phyloP scores from a whole-genome alignment of 2,888 invertebrate species.

The Amiota communis region DNA sequence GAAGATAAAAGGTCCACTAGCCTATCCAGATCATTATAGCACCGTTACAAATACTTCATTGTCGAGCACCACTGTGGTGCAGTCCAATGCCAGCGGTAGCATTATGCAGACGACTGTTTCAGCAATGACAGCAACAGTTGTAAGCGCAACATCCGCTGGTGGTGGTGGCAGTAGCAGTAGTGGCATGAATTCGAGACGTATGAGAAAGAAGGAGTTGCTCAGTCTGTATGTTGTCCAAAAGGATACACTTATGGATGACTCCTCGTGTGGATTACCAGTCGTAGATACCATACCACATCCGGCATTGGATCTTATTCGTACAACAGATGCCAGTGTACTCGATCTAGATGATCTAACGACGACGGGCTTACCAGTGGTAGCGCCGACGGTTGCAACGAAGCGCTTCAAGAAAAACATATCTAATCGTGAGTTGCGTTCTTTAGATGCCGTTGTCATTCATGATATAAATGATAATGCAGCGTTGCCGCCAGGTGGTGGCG shows the following conservation, averaged over 20 bases:
- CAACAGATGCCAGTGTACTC: conserved; percentile 88
- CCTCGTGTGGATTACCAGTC: conserved; percentile 75
- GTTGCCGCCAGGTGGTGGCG: conserved; percentile 52
- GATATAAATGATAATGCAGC: conserved; percentile 68
- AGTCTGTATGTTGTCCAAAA: conserved; percentile 87
- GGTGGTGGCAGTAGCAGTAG: conserved; percentile 70
- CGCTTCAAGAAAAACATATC: conserved; percentile 76
- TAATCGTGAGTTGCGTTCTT: conserved; percentile 77
- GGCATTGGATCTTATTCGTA: conserved; percentile 79
- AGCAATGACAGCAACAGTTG: conserved; percentile 54
- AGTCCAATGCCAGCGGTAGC: conserved; percentile 47
- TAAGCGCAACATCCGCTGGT: conserved; percentile 52
- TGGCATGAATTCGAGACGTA: conserved; percentile 85
- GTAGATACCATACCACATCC: conserved; percentile 71
- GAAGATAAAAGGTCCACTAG: conserved; percentile 91
- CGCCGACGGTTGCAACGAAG: conserved; percentile 52
- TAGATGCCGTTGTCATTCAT: conserved; percentile 77
- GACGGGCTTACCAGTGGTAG: conserved; percentile 75
- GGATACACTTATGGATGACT: conserved; percentile 89
- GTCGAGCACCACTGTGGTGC: conserved; percentile 52
- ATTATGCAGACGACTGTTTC: conserved; percentile 63
- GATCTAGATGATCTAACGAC: conserved; percentile 87
- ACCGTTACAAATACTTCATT: conserved; percentile 47
- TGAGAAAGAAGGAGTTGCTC: conserved; percentile 91
- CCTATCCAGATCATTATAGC: conserved; percentile 81